Evolutionary conservation across 2,888 invertebrate species (phyloP).

Genomic region (Mesorhabditis spiculigera): DNA sequence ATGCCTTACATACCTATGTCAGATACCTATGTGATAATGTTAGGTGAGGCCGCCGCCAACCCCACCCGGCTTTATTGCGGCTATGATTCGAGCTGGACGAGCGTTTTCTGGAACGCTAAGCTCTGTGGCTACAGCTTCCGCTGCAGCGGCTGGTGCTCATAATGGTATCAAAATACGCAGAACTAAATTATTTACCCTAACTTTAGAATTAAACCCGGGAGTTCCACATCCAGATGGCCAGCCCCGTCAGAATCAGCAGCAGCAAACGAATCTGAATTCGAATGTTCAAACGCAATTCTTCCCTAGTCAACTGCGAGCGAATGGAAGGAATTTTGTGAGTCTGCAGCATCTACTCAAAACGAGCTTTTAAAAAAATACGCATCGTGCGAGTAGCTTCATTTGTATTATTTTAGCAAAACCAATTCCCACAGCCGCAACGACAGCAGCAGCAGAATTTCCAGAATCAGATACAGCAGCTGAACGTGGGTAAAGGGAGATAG

Average conservation of each 20-base stretch:
- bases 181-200: background rate
- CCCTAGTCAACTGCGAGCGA: background rate
- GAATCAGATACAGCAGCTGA: constrained; percentile 5
- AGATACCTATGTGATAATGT: too few species aligned
- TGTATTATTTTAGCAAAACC: constrained; percentile 8
- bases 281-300: constrained; percentile 7
- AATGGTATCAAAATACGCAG: background rate
- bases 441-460: background rate
- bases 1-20: too few species aligned
- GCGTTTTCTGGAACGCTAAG: background rate
- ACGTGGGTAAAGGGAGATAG: background rate
- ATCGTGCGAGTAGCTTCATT: too few species aligned
- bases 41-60: background rate
- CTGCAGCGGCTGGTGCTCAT: background rate
- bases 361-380: too few species aligned
- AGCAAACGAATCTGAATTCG: background rate
- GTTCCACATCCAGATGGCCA: background rate
- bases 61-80: background rate
- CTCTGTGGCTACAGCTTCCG: background rate
- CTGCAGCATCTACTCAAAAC: too few species aligned
- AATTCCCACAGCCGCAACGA: constrained; percentile 3
- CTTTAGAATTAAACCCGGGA: constrained; percentile 4
- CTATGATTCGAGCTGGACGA: background rate
- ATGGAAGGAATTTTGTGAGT: background rate
- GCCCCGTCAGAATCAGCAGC: constrained; percentile 4